Evolutionary conservation across 2,888 invertebrate species (phyloP).

Genomic region (Pyrrhia umbra): DNA sequence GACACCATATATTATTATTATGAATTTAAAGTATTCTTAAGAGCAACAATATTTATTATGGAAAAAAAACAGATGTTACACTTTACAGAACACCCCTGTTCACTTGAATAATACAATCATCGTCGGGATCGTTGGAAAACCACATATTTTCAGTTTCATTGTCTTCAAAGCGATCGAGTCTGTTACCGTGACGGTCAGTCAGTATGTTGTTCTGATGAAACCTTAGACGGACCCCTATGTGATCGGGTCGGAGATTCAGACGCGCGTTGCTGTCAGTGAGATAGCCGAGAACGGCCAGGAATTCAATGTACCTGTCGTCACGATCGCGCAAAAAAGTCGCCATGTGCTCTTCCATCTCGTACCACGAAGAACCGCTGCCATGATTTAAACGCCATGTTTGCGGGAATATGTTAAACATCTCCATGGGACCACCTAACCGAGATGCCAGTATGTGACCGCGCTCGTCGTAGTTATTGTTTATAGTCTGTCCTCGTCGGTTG

Average conservation of each 20-base stretch:
- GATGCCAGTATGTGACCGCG: not conserved
- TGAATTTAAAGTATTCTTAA: too few species aligned
- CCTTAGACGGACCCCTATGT: not conserved
- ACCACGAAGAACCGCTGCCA: not conserved
- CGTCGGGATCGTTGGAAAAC: not conserved
- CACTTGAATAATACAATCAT: not conserved
- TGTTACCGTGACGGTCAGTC: not conserved
- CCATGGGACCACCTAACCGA: not conserved
- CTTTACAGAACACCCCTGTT: not conserved
- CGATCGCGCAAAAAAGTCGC: not conserved
- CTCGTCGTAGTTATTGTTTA: not conserved
- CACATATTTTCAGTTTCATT: not conserved
- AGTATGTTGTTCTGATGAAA: not conserved
- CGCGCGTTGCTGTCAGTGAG: not conserved
- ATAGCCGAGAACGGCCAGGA: not conserved
- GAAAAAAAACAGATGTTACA: too few species aligned
- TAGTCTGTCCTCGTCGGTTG: not conserved
- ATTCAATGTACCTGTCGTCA: not conserved
- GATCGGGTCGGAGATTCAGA: not conserved
- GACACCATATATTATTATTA: too few species aligned
- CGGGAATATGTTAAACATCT: not conserved
- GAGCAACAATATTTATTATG: too few species aligned
- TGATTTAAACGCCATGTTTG: not conserved
- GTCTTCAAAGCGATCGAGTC: not conserved
- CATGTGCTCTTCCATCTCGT: not conserved